Evolutionary conservation across 2,797 vertebrate genomes (phyloP).

Genomic region (Phalanger gymnotis): DNA sequence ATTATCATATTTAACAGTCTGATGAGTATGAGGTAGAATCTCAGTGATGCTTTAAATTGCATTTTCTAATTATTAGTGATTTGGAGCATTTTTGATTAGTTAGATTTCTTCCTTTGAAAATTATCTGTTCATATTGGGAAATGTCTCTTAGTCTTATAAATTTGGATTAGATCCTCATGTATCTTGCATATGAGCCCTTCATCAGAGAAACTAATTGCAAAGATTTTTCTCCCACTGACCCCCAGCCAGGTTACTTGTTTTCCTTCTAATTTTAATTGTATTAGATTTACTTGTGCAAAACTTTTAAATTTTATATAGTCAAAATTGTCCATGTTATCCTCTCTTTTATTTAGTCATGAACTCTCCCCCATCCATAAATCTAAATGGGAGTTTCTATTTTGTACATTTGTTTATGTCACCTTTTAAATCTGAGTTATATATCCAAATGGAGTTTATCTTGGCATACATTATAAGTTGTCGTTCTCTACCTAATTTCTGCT

Average conservation of each 20-base stretch:
- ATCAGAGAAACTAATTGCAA: not conserved
- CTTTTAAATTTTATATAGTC: not conserved
- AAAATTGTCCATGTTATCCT: not conserved
- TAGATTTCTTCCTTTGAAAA: too few species aligned
- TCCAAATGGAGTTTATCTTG: too few species aligned
- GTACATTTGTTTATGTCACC: not conserved
- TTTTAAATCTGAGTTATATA: too few species aligned
- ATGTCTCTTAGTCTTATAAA: not conserved
- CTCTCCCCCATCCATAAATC: not conserved
- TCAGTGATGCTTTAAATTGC: too few species aligned
- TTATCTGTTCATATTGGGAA: too few species aligned
- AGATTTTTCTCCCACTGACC: fast-evolving
- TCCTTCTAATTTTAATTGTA: not conserved
- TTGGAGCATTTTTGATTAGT: too few species aligned
- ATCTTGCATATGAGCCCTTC: not conserved
- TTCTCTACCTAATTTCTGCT: too few species aligned
- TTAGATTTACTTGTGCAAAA: not conserved
- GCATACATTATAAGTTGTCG: too few species aligned
- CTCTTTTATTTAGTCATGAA: not conserved
- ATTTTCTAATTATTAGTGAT: too few species aligned
- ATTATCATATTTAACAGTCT: too few species aligned
- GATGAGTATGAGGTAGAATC: too few species aligned
- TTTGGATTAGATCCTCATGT: not conserved
- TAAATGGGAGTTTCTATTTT: not conserved
- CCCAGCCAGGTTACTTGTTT: not conserved